Evolutionary conservation across 2,797 vertebrate species (phyloP).

Genomic region (Morelia viridis): DNA sequence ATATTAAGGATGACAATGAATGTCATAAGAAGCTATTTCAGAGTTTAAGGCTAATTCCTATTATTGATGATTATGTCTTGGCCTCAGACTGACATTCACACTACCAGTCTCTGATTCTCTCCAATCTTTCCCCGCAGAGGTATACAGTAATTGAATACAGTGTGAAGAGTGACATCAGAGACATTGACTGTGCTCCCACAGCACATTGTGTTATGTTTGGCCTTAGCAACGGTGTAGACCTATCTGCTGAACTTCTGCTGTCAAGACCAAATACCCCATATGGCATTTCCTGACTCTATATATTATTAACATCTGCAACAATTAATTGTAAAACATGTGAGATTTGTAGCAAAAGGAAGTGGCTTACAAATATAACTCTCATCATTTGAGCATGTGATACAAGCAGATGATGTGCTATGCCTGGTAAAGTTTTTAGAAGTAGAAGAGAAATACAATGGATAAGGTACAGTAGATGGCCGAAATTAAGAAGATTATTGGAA

Average conservation of each 20-base stretch:
- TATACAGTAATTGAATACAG: neutral
- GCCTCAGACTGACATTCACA: neutral
- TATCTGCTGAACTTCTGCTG: neutral
- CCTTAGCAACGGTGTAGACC: neutral
- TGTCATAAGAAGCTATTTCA: neutral
- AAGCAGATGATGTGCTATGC: neutral
- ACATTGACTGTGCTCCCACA: neutral
- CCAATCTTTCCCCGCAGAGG: neutral
- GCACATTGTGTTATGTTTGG: neutral
- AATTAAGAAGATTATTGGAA: neutral
- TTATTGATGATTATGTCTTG: neutral
- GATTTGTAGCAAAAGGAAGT: neutral
- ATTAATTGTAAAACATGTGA: neutral
- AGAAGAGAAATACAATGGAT: neutral
- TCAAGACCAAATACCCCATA: neutral
- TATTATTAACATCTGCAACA: neutral
- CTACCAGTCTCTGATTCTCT: neutral
- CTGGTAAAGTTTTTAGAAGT: neutral
- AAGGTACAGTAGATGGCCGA: neutral
- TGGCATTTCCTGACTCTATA: neutral
- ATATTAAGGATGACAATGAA: neutral
- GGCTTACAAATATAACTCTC: neutral
- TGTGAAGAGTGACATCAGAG: neutral
- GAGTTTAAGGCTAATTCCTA: neutral
- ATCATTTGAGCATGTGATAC: neutral